phyloP scores from a whole-genome alignment of 1,140 invertebrate genomes.

The Drosophila malerkotliana region DNA sequence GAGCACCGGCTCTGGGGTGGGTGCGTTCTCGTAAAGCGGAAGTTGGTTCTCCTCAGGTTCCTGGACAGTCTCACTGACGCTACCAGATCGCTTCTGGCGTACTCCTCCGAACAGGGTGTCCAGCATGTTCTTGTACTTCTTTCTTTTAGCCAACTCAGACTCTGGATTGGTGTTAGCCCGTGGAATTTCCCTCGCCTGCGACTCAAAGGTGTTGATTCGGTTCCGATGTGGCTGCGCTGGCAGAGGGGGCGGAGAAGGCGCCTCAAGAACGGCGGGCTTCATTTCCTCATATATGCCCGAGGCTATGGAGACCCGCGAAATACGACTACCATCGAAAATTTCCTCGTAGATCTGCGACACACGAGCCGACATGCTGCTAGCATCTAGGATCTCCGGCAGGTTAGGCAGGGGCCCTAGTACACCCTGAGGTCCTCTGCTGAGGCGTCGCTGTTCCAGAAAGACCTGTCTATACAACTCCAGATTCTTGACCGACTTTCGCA shows the following conservation, averaged over 20 bases:
- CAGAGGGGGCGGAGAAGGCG: constrained; percentile 70
- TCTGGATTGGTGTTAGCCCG: constrained; percentile 80
- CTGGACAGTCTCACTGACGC: constrained; percentile 48
- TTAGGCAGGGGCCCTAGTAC: constrained; percentile 72
- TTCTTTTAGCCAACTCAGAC: constrained; percentile 77
- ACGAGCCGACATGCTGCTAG: constrained; percentile 58
- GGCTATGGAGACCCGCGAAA: constrained; percentile 74
- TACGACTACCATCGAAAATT: constrained; percentile 74
- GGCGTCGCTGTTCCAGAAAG: constrained; percentile 70
- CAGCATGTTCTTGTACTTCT: constrained; percentile 77
- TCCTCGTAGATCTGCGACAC: constrained; percentile 83
- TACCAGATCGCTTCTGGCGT: constrained; percentile 68
- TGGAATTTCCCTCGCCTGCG: constrained; percentile 57
- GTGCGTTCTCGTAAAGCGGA: constrained; percentile 64
- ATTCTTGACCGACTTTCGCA: constrained; percentile 83
- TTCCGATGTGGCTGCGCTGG: constrained; percentile 62
- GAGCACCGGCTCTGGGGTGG: constrained; percentile 38
- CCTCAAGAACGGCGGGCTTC: constrained; percentile 68
- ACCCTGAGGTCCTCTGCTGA: constrained; percentile 59
- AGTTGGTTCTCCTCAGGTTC: constrained; percentile 5
- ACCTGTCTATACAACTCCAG: constrained; percentile 77
- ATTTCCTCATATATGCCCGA: constrained; percentile 83
- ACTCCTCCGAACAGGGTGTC: constrained; percentile 66
- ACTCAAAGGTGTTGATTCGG: constrained; percentile 74
- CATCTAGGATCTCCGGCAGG: constrained; percentile 65